Percentiles rank a stretch among this genome's conserved stretches.
Evolutionary conservation across 2,888 invertebrate species (phyloP).

Genomic region (Cantharis nigra): DNA sequence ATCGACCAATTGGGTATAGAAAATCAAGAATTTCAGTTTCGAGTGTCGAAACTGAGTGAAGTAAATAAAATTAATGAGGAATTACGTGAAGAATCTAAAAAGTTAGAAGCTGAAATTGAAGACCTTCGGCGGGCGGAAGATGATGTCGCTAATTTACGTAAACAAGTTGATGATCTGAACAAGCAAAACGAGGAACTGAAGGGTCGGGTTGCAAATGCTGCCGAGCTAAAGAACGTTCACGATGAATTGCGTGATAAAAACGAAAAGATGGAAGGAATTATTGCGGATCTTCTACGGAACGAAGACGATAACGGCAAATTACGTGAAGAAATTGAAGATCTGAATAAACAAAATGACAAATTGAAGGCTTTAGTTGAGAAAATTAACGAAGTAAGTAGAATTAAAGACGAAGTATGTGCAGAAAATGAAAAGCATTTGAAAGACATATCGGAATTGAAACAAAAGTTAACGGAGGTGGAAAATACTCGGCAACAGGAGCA

Average conservation of each 20-base stretch:
- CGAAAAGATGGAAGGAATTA: neutral
- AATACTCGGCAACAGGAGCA: neutral
- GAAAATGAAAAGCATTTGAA: neutral
- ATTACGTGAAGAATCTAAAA: neutral
- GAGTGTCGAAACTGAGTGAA: constrained; percentile 4
- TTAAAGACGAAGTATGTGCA: neutral
- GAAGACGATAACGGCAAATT: neutral
- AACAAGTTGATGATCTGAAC: neutral
- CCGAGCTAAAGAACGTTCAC: neutral
- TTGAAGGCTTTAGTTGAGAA: neutral
- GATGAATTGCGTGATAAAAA: neutral
- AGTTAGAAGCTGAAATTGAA: neutral
- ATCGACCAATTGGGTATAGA: neutral
- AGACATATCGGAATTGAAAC: constrained; percentile 36
- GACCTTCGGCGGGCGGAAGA: neutral
- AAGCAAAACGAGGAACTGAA: neutral
- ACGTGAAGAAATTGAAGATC: constrained; percentile 38
- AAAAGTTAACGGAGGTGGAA: constrained; percentile 39
- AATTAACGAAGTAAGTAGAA: neutral
- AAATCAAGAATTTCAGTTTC: constrained; percentile 3
- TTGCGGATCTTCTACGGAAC: neutral
- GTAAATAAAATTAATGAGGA: neutral
- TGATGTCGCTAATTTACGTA: neutral
- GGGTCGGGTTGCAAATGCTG: too few relatives aligned
- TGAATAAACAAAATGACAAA: neutral